Conservation (phyloP, 2,888 invertebrate species). For the Silvanus unidentatus region DNA sequence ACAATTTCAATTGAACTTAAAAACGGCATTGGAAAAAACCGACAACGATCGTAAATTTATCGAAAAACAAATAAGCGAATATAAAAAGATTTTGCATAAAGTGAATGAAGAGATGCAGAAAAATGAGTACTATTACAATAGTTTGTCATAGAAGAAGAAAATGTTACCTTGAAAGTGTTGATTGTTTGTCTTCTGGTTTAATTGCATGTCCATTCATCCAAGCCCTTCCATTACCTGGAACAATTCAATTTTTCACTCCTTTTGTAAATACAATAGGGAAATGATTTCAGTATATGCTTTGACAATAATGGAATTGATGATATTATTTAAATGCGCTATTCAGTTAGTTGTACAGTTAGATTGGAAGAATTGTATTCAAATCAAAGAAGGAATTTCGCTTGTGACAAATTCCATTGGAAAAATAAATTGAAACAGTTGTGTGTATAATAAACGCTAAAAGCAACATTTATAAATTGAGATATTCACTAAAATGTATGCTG, state of each 20-base stretch:
- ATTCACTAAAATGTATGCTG: too few species aligned
- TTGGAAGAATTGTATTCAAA: not conserved
- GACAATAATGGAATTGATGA: too few species aligned
- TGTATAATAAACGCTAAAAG: too few species aligned
- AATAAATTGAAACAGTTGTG: conserved; percentile 8
- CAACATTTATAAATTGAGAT: too few species aligned
- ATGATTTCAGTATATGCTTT: not conserved
- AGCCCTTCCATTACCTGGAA: conserved; percentile 42
- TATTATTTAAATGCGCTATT: too few species aligned
- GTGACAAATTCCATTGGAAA: not conserved
- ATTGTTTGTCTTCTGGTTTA: conserved; percentile 52
- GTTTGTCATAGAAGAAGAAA: too few species aligned
- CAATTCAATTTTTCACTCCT: conserved; percentile 5
- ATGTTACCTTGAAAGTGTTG: conserved; percentile 51
- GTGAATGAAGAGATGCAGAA: too few species aligned
- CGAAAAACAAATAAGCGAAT: too few species aligned
- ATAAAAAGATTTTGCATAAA: too few species aligned
- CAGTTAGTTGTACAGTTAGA: too few species aligned
- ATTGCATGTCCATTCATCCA: conserved; percentile 48
- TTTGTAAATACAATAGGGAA: not conserved
- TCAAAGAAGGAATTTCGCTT: not conserved
- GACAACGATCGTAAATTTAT: too few species aligned
- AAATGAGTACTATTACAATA: too few species aligned
- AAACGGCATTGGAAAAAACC: conserved; percentile 26
- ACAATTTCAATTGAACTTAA: conserved; percentile 34